phyloP scores from a whole-genome alignment of 2,113 vertebrate species.

The Oncorhynchus masou region DNA sequence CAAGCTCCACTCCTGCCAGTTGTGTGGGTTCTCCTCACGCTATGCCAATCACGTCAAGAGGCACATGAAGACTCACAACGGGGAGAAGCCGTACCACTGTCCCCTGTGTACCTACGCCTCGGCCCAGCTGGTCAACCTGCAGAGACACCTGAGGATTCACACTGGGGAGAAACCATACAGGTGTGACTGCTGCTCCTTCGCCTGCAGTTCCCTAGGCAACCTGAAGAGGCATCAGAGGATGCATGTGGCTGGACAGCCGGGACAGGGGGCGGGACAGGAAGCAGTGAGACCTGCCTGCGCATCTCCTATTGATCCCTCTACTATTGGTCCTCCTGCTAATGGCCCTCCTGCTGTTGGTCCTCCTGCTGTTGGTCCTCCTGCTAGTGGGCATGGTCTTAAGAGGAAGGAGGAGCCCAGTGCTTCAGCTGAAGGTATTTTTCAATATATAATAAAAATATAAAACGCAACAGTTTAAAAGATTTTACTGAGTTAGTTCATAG shows the following conservation, averaged over 20 bases:
- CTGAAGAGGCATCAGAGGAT: slow-evolving; percentile 94
- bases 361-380: no score
- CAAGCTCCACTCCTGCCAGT: slow-evolving; percentile 87
- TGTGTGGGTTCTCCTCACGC: slow-evolving; percentile 93
- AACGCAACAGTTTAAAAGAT: no score
- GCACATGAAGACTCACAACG: slow-evolving; percentile 98
- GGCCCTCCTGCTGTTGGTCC: no score
- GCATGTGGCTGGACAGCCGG: slow-evolving; percentile 76
- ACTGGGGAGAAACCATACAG: slow-evolving; percentile 97
- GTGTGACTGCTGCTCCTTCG: slow-evolving; percentile 89
- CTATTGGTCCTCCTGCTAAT: no score
- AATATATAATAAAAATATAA: no score
- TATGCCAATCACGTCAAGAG: slow-evolving; percentile 97
- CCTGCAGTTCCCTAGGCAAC: slow-evolving; percentile 96
- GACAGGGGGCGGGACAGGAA: slow-evolving; percentile 57
- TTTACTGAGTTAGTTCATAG: no score
- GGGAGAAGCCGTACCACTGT: slow-evolving; percentile 94
- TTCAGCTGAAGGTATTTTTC: slow-evolving; percentile 47
- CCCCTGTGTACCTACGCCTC: slow-evolving; percentile 93
- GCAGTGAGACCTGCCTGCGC: slow-evolving; percentile 61
- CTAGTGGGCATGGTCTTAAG: slow-evolving; percentile 55
- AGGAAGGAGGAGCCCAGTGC: slow-evolving; percentile 34
- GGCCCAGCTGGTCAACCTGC: slow-evolving; percentile 95
- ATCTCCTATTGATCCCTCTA: slow-evolving; percentile 40
- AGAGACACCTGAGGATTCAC: slow-evolving; percentile 93